Evolutionary conservation across 2,113 vertebrate genomes (phyloP), one percentile per base, ranked within the genome.

Genomic region (Tricholaema leucomelas): DNA sequence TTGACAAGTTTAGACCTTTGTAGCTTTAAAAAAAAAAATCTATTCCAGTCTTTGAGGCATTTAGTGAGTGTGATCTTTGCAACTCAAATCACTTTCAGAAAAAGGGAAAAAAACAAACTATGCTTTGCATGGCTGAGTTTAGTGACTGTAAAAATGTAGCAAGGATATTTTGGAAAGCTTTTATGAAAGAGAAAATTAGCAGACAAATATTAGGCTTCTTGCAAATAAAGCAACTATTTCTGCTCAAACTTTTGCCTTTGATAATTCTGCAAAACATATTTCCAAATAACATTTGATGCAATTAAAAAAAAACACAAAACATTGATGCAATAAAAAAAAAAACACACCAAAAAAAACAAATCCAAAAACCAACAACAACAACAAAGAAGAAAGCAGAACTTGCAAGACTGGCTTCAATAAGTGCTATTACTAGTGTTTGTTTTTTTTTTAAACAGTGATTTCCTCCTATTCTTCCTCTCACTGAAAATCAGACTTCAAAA

Each of bases 401-500:
- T 84, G 31, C 5, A 71, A 56, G 24, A 46, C 14, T 54, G 17
- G 3, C 15, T 92, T 79, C 25, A 70, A 1, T 71, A 48, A 60
- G n/a, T 64, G 33, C 64, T 52, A 14, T 70, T 79, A 44, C 10
- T 73, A 69, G 5, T 38, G 44, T 19, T 46, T 46, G n/a, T 46
- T 24, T 24, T 50, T 90, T 60, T 38, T 40, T 40, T 40, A 60
- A 35, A 14, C 42, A 54, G 18, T 87, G 3, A 48, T 92, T 91
- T 91, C 38, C 16, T 88, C 9, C 35, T 80, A 15, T 73, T 87
- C 42, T 90, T 74, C 33, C 21, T 70, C 19, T 90, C 35, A 28
- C 23, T 74, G 69, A 87, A 92, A 74, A 64, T 81, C 60, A 81
- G 35, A 81, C n/a, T 78, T 77, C 60, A 83, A 71, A 90, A 83